These are phyloP conservation scores for Mandrillus leucophaeus DNA, from an alignment of 2,113 vertebrate species.

Conservation along the genomic window DNA sequence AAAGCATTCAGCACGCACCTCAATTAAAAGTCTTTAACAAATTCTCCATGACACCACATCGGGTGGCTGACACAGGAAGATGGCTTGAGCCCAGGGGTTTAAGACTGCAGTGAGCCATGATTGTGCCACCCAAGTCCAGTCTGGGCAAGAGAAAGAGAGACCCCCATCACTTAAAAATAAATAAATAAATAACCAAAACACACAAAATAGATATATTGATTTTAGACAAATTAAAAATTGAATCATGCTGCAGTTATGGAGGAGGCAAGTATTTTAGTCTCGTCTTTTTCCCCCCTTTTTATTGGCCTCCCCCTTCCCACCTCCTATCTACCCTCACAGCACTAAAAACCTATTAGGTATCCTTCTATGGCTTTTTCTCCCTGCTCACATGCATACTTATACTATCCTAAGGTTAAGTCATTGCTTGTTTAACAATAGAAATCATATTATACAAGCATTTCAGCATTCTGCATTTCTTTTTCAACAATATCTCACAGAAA, in stretches of 20 bases:
- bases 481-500: neutral
- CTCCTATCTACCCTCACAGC: neutral
- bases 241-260: neutral
- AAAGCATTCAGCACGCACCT: neutral
- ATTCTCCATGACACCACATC: neutral
- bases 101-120: neutral
- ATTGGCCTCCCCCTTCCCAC: neutral
- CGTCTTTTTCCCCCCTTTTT: neutral
- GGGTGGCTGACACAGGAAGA: neutral
- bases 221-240: neutral
- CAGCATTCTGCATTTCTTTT: neutral
- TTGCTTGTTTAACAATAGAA: slow-evolving; percentile 32
- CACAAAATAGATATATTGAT: neutral
- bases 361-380: neutral
- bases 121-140: neutral
- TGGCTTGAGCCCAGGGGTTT: neutral
- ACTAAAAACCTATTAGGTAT: neutral
- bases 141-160: neutral
- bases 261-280: neutral
- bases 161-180: neutral
- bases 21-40: neutral
- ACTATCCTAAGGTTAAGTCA: neutral
- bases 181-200: neutral
- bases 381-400: neutral
- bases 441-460: neutral